These are phyloP conservation scores for Tipula helvola DNA, from an alignment of 2,888 invertebrate genomes.

Conservation along the genomic window DNA sequence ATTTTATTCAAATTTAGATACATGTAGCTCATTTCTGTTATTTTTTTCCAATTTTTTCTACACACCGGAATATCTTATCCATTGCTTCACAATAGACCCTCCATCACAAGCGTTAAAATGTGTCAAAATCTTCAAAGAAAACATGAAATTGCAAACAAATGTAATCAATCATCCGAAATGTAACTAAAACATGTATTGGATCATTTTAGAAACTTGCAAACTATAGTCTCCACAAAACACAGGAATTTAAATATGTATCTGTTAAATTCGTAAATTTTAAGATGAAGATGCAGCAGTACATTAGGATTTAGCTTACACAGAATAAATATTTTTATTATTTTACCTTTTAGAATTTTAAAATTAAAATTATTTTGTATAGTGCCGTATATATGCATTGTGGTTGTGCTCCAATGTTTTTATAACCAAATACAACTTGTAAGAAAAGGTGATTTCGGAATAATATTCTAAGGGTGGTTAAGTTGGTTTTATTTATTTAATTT, in stretches of 20 bases:
- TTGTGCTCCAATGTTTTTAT: not conserved
- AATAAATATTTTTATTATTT: not conserved
- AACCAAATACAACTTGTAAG: not conserved
- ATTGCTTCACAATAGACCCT: no score
- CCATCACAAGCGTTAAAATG: no score
- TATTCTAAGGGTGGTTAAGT: not conserved
- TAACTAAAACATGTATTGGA: no score
- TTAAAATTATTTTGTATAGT: not conserved
- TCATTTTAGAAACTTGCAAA: not conserved
- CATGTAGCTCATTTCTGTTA: no score
- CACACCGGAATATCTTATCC: no score
- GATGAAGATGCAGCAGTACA: not conserved
- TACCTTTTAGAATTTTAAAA: not conserved
- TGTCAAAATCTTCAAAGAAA: no score
- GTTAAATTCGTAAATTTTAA: not conserved
- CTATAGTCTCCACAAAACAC: not conserved
- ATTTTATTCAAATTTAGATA: no score
- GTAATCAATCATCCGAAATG: no score
- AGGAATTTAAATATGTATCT: not conserved
- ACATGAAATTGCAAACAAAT: no score
- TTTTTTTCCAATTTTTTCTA: no score
- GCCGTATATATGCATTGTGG: not conserved
- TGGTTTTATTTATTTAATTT: not conserved
- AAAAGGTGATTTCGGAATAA: not conserved
- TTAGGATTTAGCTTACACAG: not conserved